phyloP scores from a whole-genome alignment of 2,888 invertebrate species.

The Heterodera filipjevi region DNA sequence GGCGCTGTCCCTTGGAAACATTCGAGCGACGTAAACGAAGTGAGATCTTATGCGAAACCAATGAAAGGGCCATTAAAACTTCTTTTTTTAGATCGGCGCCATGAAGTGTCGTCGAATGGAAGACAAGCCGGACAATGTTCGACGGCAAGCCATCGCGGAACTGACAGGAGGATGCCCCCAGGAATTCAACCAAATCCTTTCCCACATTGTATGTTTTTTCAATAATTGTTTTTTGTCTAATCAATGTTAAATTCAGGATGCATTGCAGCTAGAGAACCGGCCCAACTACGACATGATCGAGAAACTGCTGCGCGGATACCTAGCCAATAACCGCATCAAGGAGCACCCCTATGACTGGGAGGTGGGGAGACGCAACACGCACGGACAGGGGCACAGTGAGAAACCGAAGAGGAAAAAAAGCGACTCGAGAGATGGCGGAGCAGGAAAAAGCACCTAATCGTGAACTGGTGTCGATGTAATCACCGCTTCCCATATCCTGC shows the following conservation, averaged over 20 bases:
- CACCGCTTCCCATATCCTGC: no score
- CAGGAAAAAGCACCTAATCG: no score
- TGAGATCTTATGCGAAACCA: not conserved
- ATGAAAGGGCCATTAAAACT: not conserved
- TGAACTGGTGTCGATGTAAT: no score
- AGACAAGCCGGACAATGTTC: no score
- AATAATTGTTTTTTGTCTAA: not conserved
- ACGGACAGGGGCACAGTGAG: no score
- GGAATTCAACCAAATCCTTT: no score
- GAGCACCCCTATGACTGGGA: not conserved
- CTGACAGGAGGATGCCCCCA: not conserved
- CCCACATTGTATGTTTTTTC: not conserved
- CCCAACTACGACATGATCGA: not conserved
- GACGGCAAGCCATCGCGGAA: not conserved
- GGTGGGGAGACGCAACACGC: no score
- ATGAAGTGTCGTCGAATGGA: not conserved
- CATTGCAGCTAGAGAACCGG: not conserved
- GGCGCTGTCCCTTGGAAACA: conserved; percentile 49
- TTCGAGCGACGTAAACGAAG: not conserved
- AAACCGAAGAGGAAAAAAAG: no score
- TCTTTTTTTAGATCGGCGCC: not conserved
- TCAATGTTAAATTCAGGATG: not conserved
- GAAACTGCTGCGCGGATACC: not conserved
- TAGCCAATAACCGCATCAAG: not conserved
- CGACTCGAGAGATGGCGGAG: no score